Evolutionary conservation across 2,113 vertebrate genomes (phyloP).

Genomic region (Pterophyllum scalare): DNA sequence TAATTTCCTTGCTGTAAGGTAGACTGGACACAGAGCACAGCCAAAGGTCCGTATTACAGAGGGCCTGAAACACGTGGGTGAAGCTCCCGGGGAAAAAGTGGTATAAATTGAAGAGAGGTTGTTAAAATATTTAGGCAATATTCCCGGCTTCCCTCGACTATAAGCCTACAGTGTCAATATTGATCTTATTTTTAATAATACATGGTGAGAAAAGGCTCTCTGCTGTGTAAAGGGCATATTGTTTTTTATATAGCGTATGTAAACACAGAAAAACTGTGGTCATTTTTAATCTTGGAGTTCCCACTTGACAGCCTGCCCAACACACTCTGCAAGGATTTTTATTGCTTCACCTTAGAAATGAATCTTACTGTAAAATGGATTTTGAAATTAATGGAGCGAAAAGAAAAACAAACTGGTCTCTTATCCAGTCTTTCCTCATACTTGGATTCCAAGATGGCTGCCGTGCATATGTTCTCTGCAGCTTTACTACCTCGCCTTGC

Average conservation of each 20-base stretch:
- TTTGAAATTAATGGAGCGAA: slow-evolving; percentile 6
- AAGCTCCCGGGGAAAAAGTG: slow-evolving; percentile 34
- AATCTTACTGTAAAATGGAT: slow-evolving; percentile 13
- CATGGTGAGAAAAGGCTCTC: slow-evolving; percentile 4
- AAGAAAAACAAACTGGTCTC: slow-evolving; percentile 38
- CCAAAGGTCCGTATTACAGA: slow-evolving; percentile 47
- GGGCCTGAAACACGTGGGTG: slow-evolving; percentile 44
- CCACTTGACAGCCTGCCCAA: slow-evolving; percentile 15
- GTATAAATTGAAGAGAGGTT: slow-evolving; percentile 64
- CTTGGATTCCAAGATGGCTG: slow-evolving; percentile 54
- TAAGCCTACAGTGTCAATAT: slow-evolving; percentile 64
- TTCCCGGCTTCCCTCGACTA: slow-evolving; percentile 52
- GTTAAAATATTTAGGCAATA: slow-evolving; percentile 75
- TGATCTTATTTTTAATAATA: slow-evolving; percentile 69
- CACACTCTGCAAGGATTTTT: not conserved
- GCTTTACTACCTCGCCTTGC: slow-evolving; percentile 46
- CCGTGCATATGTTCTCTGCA: slow-evolving; percentile 16
- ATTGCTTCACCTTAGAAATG: slow-evolving; percentile 13
- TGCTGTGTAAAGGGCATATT: not conserved
- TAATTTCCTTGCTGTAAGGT: slow-evolving; percentile 77
- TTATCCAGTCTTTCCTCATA: slow-evolving; percentile 23
- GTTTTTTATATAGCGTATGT: not conserved
- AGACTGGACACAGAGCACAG: slow-evolving; percentile 65
- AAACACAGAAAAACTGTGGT: not conserved
- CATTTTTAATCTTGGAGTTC: slow-evolving; percentile 6